A percentile compares a stretch with the other conserved stretches of the same genome.
These are phyloP conservation scores for Onychostoma macrolepis DNA, from an alignment of 2,113 vertebrate species.

Conservation along the genomic window DNA sequence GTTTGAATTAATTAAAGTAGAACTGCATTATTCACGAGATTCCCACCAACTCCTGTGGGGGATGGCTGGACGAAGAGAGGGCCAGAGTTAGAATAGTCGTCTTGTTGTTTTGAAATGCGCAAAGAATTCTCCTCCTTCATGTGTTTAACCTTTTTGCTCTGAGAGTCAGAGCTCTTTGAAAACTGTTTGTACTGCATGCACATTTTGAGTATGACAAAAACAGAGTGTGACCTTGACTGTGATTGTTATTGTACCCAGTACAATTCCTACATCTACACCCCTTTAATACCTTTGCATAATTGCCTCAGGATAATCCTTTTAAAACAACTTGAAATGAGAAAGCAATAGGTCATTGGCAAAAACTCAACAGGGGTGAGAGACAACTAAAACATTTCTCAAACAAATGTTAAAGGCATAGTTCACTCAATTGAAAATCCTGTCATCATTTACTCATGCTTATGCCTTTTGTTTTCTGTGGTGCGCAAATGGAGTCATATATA, in stretches of 20 bases:
- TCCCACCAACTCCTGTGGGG: conserved; percentile 57
- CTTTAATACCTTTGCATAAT: conserved; percentile 23
- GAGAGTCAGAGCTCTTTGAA: conserved; percentile 34
- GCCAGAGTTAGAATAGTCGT: conserved; percentile 49
- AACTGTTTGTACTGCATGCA: conserved; percentile 35
- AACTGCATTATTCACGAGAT: conserved; percentile 61
- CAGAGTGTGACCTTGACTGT: conserved; percentile 27
- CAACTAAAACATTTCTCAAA: not conserved
- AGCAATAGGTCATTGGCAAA: not conserved
- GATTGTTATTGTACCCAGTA: conserved; percentile 33
- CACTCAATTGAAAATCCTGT: not conserved
- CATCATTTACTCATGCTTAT: not conserved
- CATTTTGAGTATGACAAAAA: conserved; percentile 31
- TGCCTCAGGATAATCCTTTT: conserved; percentile 25
- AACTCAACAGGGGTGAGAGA: not conserved
- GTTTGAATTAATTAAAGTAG: conserved; percentile 61
- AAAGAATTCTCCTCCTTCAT: conserved; percentile 50
- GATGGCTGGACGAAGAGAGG: conserved; percentile 38
- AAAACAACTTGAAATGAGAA: conserved; percentile 13
- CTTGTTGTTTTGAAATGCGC: conserved; percentile 52
- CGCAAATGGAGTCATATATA: not conserved
- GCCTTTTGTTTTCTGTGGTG: not conserved
- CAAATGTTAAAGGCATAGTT: not conserved
- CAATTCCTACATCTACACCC: conserved; percentile 9
- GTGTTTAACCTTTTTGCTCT: conserved; percentile 51